Conservation (phyloP, 1,140 invertebrate species). For the Chironomus striatipennis region DNA sequence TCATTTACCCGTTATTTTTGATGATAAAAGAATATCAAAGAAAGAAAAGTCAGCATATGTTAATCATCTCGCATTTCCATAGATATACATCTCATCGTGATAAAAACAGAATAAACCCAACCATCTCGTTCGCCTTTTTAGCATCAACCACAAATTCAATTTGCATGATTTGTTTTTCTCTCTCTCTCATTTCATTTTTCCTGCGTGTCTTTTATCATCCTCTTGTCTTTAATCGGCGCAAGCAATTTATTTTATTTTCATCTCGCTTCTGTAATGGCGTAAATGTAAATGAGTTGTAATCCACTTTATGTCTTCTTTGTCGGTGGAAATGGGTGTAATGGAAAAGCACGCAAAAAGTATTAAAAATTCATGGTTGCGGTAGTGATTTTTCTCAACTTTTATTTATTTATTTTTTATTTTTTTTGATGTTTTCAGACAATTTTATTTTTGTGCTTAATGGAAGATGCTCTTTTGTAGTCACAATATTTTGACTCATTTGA, state of each 20-base stretch:
- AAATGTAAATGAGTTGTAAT: slow-evolving; percentile 2
- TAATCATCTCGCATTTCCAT: background rate
- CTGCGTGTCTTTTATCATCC: slow-evolving; percentile 11
- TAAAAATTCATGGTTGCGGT: slow-evolving; percentile 4
- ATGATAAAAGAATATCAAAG: background rate
- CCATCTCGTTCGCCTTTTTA: background rate
- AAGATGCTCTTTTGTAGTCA: background rate
- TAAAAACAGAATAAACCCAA: too few species aligned
- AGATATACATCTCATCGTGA: background rate
- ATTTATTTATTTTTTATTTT: background rate
- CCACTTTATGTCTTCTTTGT: background rate
- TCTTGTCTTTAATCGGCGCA: background rate
- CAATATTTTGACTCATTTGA: background rate
- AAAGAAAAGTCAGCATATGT: background rate
- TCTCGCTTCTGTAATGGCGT: background rate
- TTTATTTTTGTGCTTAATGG: background rate
- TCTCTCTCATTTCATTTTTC: too few species aligned
- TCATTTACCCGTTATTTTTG: too few species aligned
- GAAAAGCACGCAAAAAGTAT: slow-evolving; percentile 12
- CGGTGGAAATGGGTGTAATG: background rate
- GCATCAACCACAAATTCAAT: slow-evolving; percentile 7
- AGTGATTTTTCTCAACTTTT: slow-evolving; percentile 18
- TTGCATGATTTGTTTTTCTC: background rate
- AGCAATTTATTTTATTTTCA: background rate
- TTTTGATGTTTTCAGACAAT: background rate